Evolutionary conservation across 2,888 invertebrate genomes (phyloP), one percentile per base, ranked within the genome.

Genomic region (Clistopyga incitator): DNA sequence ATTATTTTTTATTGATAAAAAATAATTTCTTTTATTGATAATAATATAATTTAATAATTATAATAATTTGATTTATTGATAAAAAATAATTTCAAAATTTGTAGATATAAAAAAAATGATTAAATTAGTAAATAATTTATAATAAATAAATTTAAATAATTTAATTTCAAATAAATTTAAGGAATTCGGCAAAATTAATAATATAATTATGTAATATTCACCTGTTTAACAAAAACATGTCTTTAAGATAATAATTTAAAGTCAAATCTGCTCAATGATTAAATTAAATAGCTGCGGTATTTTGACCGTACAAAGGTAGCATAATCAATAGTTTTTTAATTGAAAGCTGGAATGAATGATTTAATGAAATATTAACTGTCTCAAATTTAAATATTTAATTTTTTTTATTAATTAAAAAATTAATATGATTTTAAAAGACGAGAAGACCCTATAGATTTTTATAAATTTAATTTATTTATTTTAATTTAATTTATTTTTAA

Each of bases 361-460:
- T 95, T 93, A 92, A 96, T 95, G 95, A 95, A 89, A 94, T 94
- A 95, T 94, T 93, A 91, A 91, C 94, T 95, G 95, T 96, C 94
- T 95, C 94, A 94, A 93, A 93, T 88, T 93, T 83, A 85, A 91
- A 92, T 89, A 85, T 94, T 93, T 88, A 95, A 95, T 91, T 95
- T 95, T 92, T 94, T 93, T 94, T 94, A 94, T 94, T 92, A 94
- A 94, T 95, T 86, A 96, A 96, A 96, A 96, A 95, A 95, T 94
- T 95, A 94, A 95, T 75, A 18, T 84, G 11, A 15, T 78, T 90
- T 94, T 95, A 94, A 94, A 94, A 95, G 96, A 96, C 96, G 95
- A 96, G 95, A 96, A 96, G 96, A 96, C 96, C 96, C 96, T 96
- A 95, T 96, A 95, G 95, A 96, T 95, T 95, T 96, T 96, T n/a